Evolutionary conservation across 2,797 vertebrate species (phyloP).

Genomic region (Tokudaia muenninki): DNA sequence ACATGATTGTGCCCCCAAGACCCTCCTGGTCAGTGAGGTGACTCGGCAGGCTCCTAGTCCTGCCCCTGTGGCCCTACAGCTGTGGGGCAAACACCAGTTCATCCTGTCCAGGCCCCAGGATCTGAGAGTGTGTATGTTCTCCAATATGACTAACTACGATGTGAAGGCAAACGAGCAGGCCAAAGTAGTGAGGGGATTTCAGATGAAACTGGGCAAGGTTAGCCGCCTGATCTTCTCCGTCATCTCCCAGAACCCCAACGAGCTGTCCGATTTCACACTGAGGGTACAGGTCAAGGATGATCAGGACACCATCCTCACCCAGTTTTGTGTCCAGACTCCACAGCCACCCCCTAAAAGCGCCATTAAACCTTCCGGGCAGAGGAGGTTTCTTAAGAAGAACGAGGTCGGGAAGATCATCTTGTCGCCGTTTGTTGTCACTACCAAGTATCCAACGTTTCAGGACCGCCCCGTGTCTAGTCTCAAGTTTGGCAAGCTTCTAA

Average conservation of each 20-base stretch:
- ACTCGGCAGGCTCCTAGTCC: conserved; percentile 89
- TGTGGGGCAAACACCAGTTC: conserved; percentile 99
- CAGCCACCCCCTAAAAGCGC: conserved; percentile 93
- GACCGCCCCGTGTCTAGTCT: conserved; percentile 93
- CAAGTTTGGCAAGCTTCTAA: conserved; percentile 96
- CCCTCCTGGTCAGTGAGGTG: conserved; percentile 93
- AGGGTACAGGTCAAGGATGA: conserved; percentile 96
- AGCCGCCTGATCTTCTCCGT: conserved; percentile 95
- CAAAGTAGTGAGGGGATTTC: conserved; percentile 93
- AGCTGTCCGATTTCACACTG: conserved; percentile 95
- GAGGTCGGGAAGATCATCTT: conserved; percentile 96
- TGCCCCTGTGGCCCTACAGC: conserved; percentile 94
- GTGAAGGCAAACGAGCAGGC: conserved; percentile 92
- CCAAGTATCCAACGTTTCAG: conserved; percentile 96
- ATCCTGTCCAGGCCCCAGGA: conserved; percentile 93
- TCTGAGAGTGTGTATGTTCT: conserved; percentile 94
- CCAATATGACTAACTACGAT: conserved; percentile 96
- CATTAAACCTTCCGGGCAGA: conserved; percentile 89
- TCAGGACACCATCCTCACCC: conserved; percentile 93
- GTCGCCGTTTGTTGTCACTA: conserved; percentile 93
- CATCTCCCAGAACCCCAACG: conserved; percentile 90
- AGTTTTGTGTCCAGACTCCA: conserved; percentile 97
- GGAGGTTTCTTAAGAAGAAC: conserved; percentile 97
- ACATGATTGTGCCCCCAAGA: conserved; percentile 96
- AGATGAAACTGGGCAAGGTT: conserved; percentile 96